phyloP scores from a whole-genome alignment of 2,888 invertebrate genomes.

The Ophraella communa region DNA sequence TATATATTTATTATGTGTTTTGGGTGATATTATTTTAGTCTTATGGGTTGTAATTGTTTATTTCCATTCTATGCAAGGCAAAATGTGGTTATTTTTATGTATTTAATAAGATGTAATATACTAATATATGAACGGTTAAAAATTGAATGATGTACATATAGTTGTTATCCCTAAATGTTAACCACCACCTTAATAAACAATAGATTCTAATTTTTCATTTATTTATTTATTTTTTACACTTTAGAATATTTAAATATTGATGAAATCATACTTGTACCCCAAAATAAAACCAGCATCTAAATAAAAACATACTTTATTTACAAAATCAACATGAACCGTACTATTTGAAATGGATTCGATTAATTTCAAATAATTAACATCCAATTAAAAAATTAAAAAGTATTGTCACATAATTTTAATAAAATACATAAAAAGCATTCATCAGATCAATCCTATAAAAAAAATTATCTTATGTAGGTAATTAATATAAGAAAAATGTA shows the following conservation, averaged over 20 bases:
- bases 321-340: background rate
- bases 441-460: background rate
- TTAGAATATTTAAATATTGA: background rate
- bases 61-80: background rate
- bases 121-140: conserved; percentile 8
- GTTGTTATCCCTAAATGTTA: conserved; percentile 13
- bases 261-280: too few relatives aligned
- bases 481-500: background rate
- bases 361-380: background rate
- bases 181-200: background rate
- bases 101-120: conserved; percentile 19
- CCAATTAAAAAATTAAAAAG: background rate
- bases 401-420: conserved; percentile 3
- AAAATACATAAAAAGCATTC: conserved; percentile 4
- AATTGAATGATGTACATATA: conserved; percentile 8
- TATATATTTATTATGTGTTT: background rate
- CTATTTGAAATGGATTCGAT: background rate
- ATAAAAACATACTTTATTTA: background rate
- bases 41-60: conserved; percentile 7
- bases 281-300: background rate
- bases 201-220: too few relatives aligned
- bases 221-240: background rate
- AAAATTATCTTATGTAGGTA: background rate
- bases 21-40: conserved; percentile 26
- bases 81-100: conserved; percentile 9